Evolutionary conservation across 2,888 invertebrate genomes (phyloP).

Genomic region (Spodoptera exigua): DNA sequence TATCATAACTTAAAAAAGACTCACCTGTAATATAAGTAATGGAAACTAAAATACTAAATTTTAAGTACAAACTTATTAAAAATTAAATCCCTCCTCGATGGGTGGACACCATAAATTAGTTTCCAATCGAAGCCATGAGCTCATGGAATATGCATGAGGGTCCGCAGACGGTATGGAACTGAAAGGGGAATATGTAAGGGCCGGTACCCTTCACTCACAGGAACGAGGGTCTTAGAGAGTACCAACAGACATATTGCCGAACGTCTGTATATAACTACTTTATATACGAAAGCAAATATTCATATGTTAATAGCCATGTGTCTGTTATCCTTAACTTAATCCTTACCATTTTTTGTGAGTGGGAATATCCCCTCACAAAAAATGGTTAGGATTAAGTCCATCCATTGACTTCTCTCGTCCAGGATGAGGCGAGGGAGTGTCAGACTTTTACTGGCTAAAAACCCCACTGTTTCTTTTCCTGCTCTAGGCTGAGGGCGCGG

Average conservation of each 20-base stretch:
- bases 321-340: too few relatives aligned
- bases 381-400: too few relatives aligned
- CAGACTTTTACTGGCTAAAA: too few relatives aligned
- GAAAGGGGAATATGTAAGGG: constrained; percentile 42
- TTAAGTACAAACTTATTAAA: background rate
- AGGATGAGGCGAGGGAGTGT: too few relatives aligned
- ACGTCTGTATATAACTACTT: background rate
- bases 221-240: constrained; percentile 32
- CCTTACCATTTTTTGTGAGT: too few relatives aligned
- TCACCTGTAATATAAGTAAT: too few relatives aligned
- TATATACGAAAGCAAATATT: background rate
- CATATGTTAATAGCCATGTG: background rate
- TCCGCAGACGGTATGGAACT: constrained; percentile 5
- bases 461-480: too few relatives aligned
- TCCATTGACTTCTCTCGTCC: too few relatives aligned
- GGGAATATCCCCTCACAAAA: too few relatives aligned
- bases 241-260: background rate
- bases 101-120: constrained; percentile 20
- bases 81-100: constrained; percentile 10
- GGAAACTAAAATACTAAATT: background rate
- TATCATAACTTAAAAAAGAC: too few relatives aligned
- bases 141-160: constrained; percentile 43
- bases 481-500: too few relatives aligned
- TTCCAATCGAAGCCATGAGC: constrained; percentile 23
- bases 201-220: constrained; percentile 32